A percentile compares a stretch with the other conserved stretches of the same genome.
These are phyloP conservation scores for Arvicanthis niloticus DNA, from an alignment of 2,113 vertebrate genomes.

Conservation along the genomic window DNA sequence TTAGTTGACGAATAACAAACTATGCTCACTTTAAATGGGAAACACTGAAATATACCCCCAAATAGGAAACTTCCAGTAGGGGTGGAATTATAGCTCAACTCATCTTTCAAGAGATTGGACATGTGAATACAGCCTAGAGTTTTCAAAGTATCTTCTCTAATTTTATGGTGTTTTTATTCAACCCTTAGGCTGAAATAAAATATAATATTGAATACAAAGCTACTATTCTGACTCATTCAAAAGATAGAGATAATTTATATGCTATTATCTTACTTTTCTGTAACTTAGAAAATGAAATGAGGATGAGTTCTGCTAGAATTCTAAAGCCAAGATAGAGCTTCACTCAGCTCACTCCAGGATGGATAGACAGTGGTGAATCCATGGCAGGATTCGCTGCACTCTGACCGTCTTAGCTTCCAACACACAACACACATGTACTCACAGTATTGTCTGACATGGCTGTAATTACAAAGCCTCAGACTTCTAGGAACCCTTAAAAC, in stretches of 20 bases:
- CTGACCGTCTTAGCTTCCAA: not conserved
- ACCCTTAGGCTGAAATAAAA: slow-evolving; percentile 3
- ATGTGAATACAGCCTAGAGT: not conserved
- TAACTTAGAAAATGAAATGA: slow-evolving; percentile 12
- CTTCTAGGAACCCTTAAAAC: slow-evolving; percentile 29
- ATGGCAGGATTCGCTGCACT: not conserved
- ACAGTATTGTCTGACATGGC: not conserved
- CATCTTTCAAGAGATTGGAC: slow-evolving; percentile 26
- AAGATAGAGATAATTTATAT: slow-evolving; percentile 1
- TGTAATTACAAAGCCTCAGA: slow-evolving; percentile 12
- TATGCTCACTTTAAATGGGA: slow-evolving; percentile 30
- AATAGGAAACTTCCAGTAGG: not conserved
- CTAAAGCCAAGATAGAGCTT: not conserved
- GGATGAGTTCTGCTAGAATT: not conserved
- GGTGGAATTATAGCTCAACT: slow-evolving; percentile 12
- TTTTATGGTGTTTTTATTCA: not conserved
- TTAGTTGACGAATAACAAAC: not conserved
- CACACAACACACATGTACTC: not conserved
- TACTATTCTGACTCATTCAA: not conserved
- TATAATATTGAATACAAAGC: slow-evolving; percentile 1
- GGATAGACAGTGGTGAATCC: not conserved
- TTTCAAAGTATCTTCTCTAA: slow-evolving; percentile 17
- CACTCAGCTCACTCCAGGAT: not conserved
- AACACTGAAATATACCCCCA: not conserved
- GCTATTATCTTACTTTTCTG: not conserved